A percentile compares a stretch with the other conserved stretches of the same genome.
These are phyloP conservation scores for Paracanthobrama guichenoti DNA, from an alignment of 2,113 vertebrate species.

Conservation along the genomic window DNA sequence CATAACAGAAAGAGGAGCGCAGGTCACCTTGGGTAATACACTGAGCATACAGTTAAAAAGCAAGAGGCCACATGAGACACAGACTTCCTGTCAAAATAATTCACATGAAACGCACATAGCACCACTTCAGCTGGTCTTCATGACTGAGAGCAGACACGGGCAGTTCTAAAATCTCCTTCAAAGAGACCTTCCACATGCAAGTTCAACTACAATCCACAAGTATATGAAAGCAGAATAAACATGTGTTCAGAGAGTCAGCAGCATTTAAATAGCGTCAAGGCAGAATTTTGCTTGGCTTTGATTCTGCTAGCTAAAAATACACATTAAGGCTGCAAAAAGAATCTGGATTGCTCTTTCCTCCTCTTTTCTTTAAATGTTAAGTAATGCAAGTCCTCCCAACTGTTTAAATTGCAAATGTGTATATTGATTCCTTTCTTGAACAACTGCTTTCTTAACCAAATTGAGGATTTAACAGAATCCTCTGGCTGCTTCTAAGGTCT, in stretches of 20 bases:
- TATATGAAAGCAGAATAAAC: background rate
- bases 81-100: conserved; percentile 60
- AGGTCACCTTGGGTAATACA: conserved; percentile 52
- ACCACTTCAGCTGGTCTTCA: conserved; percentile 51
- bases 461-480: background rate
- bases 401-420: conserved; percentile 14
- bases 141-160: conserved; percentile 42
- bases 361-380: background rate
- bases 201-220: background rate
- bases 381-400: background rate
- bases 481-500: background rate
- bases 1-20: conserved; percentile 53
- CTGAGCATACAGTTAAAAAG: conserved; percentile 57
- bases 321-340: background rate
- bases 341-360: background rate
- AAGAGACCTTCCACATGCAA: conserved; percentile 17
- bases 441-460: background rate
- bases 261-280: background rate
- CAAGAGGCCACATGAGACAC: conserved; percentile 55
- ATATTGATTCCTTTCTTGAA: conserved; percentile 16
- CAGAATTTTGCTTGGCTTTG: background rate
- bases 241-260: background rate
- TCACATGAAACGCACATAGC: conserved; percentile 48
- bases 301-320: background rate
- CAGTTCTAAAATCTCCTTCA: conserved; percentile 33